phyloP scores from a whole-genome alignment of 2,797 vertebrate genomes.

The Micromesistius poutassou region DNA sequence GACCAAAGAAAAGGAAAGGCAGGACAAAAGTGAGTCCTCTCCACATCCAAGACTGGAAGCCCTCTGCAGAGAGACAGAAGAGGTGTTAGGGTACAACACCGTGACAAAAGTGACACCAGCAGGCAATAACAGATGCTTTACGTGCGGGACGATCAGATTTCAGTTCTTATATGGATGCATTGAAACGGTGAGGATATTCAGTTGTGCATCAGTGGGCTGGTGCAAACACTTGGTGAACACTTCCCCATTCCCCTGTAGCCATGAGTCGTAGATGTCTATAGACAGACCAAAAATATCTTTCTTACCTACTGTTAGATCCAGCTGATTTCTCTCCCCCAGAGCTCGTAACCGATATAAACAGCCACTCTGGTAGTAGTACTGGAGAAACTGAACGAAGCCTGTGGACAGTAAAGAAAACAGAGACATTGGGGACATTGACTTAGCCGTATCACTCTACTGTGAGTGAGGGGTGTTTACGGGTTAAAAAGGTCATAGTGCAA shows the following conservation, averaged over 20 bases:
- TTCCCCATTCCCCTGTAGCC: constrained; percentile 54
- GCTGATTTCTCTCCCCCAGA: constrained; percentile 90
- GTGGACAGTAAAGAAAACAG: constrained; percentile 19
- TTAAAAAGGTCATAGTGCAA: not conserved
- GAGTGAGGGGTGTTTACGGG: not conserved
- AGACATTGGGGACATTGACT: not conserved
- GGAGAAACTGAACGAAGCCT: constrained; percentile 97
- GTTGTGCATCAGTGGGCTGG: constrained; percentile 9
- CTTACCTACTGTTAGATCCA: constrained; percentile 98
- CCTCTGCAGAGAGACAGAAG: constrained; percentile 77
- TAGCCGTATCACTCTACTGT: not conserved
- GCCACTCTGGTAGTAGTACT: constrained; percentile 98
- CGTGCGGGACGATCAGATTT: not conserved
- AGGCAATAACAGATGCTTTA: not conserved
- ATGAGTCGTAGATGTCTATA: constrained; percentile 39
- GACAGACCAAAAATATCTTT: constrained; percentile 50
- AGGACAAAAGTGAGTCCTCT: constrained; percentile 94
- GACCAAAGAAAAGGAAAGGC: constrained; percentile 95
- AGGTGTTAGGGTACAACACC: not conserved
- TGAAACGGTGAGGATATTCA: not conserved
- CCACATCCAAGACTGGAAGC: constrained; percentile 99
- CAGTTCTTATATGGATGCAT: not conserved
- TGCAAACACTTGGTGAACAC: constrained; percentile 29
- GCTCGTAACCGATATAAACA: constrained; percentile 93
- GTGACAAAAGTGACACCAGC: not conserved